Base-by-base conservation (phyloP, 2,113 vertebrate genomes). In the rabbit (Oryctolagus cuniculus) region DNA sequence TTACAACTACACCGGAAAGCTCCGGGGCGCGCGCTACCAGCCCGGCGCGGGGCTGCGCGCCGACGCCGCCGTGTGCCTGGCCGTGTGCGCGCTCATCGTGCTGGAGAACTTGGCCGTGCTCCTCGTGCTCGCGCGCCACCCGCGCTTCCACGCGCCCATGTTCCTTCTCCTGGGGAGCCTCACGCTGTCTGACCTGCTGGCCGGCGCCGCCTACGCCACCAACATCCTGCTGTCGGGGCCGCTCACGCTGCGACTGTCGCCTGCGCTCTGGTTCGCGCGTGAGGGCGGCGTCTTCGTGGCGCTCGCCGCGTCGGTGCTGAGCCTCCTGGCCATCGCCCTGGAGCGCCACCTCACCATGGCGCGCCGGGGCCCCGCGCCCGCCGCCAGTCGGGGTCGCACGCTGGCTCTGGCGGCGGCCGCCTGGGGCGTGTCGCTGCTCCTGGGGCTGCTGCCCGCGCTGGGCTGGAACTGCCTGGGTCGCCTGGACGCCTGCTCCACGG, bases 301-400 rank as follows among this genome's bases (percentile, higher is more conserved):
- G 19, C 96, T 99, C 44, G 98, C 99, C 0, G 99, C 99, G 0
- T 99, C 99, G 0, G 96, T 99, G 93, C 97, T 99, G 95, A 99
- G 99, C 87, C 97, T 99, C 27, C 94, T 99, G 89, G 99, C 99
- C 90, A 99, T 99, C 3, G 99, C 99, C 17, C 99, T 99, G 0
- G 99, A 99, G 97, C 98, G 99, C 0, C 98, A 99, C 70, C 98
- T 99, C 22, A 99, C 99, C 91, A 99, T 99, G 99, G 98, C 98
- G 58, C 98, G 98, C 93, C 98, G 99, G 97, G 98, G 99, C 87
- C 98, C 99, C 0, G 98, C 99, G 78, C 99, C 98, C 0, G 98
- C 98, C 0, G 97, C 98, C 90, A 98, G 99, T 75, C 98, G 98
- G 31, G 98, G 99, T 0, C 99, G 99, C 22, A 99, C 98, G 97